A percentile compares a stretch with the other conserved stretches of the same genome.
Evolutionary conservation across 2,888 invertebrate genomes (phyloP).

Genomic region (Platypus cylindrus): DNA sequence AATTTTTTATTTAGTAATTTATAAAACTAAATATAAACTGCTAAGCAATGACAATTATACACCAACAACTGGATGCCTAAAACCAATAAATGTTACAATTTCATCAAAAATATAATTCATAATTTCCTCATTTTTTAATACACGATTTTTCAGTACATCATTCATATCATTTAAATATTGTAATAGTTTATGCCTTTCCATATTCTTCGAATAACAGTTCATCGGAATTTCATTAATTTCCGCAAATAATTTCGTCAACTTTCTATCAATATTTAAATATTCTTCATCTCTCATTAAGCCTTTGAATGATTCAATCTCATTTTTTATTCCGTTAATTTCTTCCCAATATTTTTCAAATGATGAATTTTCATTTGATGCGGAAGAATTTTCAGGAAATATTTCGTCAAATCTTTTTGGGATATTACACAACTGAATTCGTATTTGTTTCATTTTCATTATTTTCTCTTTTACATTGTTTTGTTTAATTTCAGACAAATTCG

Average conservation of each 20-base stretch:
- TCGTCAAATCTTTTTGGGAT: no score
- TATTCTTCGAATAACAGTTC: conserved; percentile 4
- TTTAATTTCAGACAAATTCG: no score
- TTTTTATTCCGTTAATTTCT: conserved; percentile 1
- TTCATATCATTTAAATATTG: conserved; percentile 8
- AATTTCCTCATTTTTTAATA: conserved; percentile 14
- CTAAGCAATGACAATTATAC: no score
- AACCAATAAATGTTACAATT: conserved; percentile 13
- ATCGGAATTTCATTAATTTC: conserved; percentile 10
- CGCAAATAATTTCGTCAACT: conserved; percentile 13
- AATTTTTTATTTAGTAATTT: no score
- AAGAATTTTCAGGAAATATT: no score
- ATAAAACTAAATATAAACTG: no score
- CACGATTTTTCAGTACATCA: conserved; percentile 13
- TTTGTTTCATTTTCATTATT: no score
- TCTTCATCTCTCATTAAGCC: conserved; percentile 16
- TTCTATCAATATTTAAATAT: conserved; percentile 13
- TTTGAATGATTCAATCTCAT: conserved; percentile 14
- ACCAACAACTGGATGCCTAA: conserved; percentile 7
- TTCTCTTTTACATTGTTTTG: no score
- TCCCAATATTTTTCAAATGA: no score
- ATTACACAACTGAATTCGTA: no score
- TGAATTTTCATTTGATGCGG: no score
- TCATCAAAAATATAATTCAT: conserved; percentile 14
- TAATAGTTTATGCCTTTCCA: conserved; percentile 6